Evolutionary conservation across 2,888 invertebrate species (phyloP), one percentile per base, ranked within the genome.

Genomic region (Gryllus longicercus): DNA sequence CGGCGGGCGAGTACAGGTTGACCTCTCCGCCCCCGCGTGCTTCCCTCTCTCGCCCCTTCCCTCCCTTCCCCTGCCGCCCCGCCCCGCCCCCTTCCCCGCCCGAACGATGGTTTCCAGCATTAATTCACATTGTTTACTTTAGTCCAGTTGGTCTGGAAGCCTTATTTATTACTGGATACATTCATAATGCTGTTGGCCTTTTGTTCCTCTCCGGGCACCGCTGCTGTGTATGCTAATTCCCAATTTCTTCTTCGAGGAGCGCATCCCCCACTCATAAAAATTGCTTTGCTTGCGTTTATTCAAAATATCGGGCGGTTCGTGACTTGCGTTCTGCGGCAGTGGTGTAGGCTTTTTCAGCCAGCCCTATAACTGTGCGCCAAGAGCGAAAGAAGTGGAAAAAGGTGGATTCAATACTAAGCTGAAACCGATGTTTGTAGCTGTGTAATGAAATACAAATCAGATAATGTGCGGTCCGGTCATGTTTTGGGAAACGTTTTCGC

Each of bases 41-140:
- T 63, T 4, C 16, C 63, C n/a, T n/a, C 16, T 5, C 63, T 63
- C 4, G 63, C 4, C 16, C 63, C 16, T 5, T 11, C 63, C 63
- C 2, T 16, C 63, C n/a, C 16, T 63, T 14, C 16, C 16, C n/a
- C 14, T n/a, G n/a, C 4, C 63, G 51, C 1, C 11, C 12, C 51
- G 14, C 16, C 63, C 63, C 63, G 63, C 5, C 16, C 63, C 63
- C 63, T 63, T 38, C 38, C 38, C 38, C 38, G 38, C 38, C 38
- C 38, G 38, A 38, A 38, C 38, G 38, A 38, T 38, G 38, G 38
- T 38, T 38, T 38, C 63, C n/a, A n/a, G 63, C 63, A 63, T 63
- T 63, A 63, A 63, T 63, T 63, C 63, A 63, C n/a, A n/a, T 63
- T 63, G 63, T 63, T 63, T 63, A 63, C 63, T n/a, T 63, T n/a